Percentiles rank a stretch among this genome's conserved stretches.
phyloP scores from a whole-genome alignment of 2,113 vertebrate species.

The Dermatemys mawii region DNA sequence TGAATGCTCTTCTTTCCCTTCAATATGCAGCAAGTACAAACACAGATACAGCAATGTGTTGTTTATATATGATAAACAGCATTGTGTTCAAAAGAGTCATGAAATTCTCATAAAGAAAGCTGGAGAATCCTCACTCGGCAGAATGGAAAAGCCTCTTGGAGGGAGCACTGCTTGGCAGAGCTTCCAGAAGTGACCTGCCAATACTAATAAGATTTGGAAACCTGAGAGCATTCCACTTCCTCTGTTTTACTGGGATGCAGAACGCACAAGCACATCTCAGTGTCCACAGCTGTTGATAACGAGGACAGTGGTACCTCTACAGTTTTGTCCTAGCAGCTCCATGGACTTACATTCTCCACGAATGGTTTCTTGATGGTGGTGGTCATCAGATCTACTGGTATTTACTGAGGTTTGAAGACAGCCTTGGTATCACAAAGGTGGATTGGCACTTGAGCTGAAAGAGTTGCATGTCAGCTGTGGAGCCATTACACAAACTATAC shows the following conservation, averaged over 20 bases:
- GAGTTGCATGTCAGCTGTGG: neutral
- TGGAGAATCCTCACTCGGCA: conserved; percentile 55
- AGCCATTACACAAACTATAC: neutral
- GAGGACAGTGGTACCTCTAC: neutral
- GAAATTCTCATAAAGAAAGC: conserved; percentile 46
- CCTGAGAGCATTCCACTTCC: conserved; percentile 18
- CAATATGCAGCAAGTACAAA: conserved; percentile 50
- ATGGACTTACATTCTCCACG: conserved; percentile 11
- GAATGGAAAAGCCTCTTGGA: conserved; percentile 36
- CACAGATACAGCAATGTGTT: neutral
- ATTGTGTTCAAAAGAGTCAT: neutral
- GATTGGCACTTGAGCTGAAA: neutral
- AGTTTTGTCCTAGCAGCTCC: conserved; percentile 41
- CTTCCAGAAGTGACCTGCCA: neutral
- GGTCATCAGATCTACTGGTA: neutral
- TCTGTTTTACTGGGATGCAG: conserved; percentile 41
- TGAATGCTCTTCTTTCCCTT: conserved; percentile 47
- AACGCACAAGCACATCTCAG: conserved; percentile 3
- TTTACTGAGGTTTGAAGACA: conserved; percentile 21
- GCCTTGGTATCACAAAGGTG: neutral
- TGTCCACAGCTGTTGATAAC: neutral
- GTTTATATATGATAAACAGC: neutral
- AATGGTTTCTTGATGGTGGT: neutral
- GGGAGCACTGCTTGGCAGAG: conserved; percentile 26
- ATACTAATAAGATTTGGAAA: conserved; percentile 37